Base-by-base conservation (phyloP, 2,888 invertebrate genomes). In the Iphiclides podalirius region DNA sequence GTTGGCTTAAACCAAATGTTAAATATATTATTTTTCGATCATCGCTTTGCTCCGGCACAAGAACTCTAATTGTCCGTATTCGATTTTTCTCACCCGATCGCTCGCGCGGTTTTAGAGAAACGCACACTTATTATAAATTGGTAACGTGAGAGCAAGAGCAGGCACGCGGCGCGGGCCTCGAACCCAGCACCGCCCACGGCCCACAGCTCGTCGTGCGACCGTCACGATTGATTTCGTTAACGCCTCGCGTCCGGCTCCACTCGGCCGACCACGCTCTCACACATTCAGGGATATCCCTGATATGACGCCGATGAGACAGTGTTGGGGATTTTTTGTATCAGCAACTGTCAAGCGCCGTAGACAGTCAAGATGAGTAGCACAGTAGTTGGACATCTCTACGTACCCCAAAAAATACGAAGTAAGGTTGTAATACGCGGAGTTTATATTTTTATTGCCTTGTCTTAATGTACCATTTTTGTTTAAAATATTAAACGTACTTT, bases 251-350 rank as follows among this genome's bases (percentile, higher is more conserved):
- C 39, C 28, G 7, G 7, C 20, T 15, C 3, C 13, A 6, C 44
- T 37, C 15, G 44, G 37, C 37, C 33, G 26, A 53, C 52, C 55
- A 54, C 49, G 47, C 54, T 51, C 2, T 26, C n/a, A n/a, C n/a
- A n/a, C n/a, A n/a, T n/a, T n/a, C n/a, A n/a, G n/a, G n/a, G n/a
- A n/a, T n/a, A n/a, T n/a, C n/a, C n/a, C n/a, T n/a, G n/a, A n/a
- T n/a, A n/a, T n/a, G n/a, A n/a, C n/a, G n/a, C n/a, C n/a, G n/a
- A n/a, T n/a, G n/a, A n/a, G n/a, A n/a, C n/a, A n/a, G n/a, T n/a
- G n/a, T n/a, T n/a, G 53, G 45, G 59, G 60, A 57, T 70, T 64
- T 68, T 16, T 4, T 36, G 36, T 36, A 35, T 36, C 11, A 4
- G 14, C 4, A 36, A 6, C 3, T 16, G 8, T 4, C 16, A 16